Conservation (phyloP, 2,113 vertebrate species). For the Albula goreensis region DNA sequence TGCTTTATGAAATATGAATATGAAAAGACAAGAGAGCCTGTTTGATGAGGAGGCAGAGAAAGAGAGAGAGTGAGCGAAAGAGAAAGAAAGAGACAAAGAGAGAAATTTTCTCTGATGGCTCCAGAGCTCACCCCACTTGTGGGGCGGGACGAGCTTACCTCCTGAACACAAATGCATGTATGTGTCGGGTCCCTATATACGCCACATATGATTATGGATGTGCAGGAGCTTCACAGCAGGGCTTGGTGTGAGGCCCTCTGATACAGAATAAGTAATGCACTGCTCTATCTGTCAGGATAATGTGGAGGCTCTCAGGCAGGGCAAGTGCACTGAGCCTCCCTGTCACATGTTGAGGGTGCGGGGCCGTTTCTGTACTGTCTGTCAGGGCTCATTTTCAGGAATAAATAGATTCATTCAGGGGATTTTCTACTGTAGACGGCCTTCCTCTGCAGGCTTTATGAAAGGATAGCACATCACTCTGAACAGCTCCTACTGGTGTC, state of each 20-base stretch:
- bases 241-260: not conserved
- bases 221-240: not conserved
- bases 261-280: not conserved
- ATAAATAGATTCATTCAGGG: not conserved
- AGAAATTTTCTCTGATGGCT: not conserved
- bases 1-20: not conserved
- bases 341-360: constrained; percentile 1
- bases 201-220: not conserved
- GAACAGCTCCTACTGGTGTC: not conserved
- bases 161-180: no score
- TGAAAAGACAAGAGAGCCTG: not conserved
- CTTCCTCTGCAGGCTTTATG: constrained; percentile 11
- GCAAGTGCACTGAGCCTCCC: not conserved
- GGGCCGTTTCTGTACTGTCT: not conserved
- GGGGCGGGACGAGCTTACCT: not conserved
- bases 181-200: not conserved
- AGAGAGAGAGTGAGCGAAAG: no score
- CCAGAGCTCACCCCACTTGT: not conserved
- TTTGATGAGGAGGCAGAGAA: not conserved
- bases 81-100: no score
- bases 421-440: constrained; percentile 15
- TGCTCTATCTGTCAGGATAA: not conserved
- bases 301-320: not conserved
- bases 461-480: not conserved
- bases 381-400: constrained; percentile 15